Evolutionary conservation across 2,888 invertebrate species (phyloP).

Genomic region (Watsonalla binaria): DNA sequence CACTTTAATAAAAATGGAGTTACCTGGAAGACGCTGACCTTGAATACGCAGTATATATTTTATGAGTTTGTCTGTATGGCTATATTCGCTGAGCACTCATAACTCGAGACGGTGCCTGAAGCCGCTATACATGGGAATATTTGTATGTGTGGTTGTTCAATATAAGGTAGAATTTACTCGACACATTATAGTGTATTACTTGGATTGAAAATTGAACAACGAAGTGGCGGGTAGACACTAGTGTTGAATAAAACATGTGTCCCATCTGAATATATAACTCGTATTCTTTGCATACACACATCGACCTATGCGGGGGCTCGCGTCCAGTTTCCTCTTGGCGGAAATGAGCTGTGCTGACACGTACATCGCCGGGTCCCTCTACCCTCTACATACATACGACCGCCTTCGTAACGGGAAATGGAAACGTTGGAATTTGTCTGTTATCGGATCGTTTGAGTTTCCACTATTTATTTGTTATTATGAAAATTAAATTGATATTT

Average conservation of each 20-base stretch:
- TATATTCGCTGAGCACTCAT: no score
- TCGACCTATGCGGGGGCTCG: slow-evolving; percentile 30
- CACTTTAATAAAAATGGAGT: no score
- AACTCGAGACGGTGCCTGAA: no score
- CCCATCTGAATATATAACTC: slow-evolving; percentile 3
- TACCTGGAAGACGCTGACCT: no score
- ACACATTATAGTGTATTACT: no score
- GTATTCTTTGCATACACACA: slow-evolving; percentile 25
- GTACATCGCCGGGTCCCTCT: slow-evolving; percentile 13
- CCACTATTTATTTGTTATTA: not conserved
- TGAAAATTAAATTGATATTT: not conserved
- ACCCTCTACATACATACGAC: slow-evolving; percentile 12
- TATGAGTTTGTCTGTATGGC: no score
- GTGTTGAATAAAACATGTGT: not conserved
- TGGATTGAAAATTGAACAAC: not conserved
- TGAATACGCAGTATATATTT: no score
- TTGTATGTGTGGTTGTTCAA: no score
- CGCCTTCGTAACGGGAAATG: not conserved
- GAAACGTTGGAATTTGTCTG: not conserved
- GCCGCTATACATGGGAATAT: no score
- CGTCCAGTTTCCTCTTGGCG: slow-evolving; percentile 40
- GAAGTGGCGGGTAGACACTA: not conserved
- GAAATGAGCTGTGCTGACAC: slow-evolving; percentile 49
- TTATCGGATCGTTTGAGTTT: not conserved
- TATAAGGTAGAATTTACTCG: no score